phyloP scores from a whole-genome alignment of 30 jellyfish, hydroid and myxozoan species.

The Haliclystus octoradiatus region DNA sequence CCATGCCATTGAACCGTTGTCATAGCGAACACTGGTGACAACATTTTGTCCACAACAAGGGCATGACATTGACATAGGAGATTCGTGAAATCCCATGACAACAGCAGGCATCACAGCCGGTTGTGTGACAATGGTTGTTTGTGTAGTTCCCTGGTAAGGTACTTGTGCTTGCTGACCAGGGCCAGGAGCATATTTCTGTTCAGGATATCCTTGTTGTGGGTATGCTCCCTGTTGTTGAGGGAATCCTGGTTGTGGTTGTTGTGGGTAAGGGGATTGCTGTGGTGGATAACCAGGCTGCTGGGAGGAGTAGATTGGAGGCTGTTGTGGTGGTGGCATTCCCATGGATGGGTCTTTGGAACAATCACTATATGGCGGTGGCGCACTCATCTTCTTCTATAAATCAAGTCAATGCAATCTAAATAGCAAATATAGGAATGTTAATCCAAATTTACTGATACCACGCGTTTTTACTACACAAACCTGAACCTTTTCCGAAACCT shows the following conservation, averaged over 20 bases:
- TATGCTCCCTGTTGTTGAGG: constrained; percentile 17
- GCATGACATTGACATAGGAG: constrained; percentile 62
- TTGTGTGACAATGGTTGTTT: constrained; percentile 63
- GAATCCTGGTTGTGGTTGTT: constrained; percentile 14
- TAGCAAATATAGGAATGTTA: no score
- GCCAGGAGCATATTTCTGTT: constrained; percentile 45
- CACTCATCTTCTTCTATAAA: no score
- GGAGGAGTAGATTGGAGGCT: constrained; percentile 17
- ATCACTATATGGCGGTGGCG: no score
- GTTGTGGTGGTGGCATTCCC: no score
- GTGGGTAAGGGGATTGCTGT: constrained; percentile 7
- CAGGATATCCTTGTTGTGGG: constrained; percentile 13
- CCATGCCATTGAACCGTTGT: constrained; percentile 60
- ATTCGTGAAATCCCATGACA: constrained; percentile 41
- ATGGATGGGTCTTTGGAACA: no score
- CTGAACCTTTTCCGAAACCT: no score
- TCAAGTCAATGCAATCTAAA: no score
- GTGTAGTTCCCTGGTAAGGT: constrained; percentile 10
- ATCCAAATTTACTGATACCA: no score
- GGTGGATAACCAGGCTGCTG: constrained; percentile 50
- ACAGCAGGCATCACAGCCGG: constrained; percentile 37
- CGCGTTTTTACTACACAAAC: no score
- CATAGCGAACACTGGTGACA: constrained; percentile 55
- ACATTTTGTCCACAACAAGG: constrained; percentile 64
- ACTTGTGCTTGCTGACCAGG: no score